phyloP scores from a whole-genome alignment of 2,113 vertebrate genomes.

The Paratilapia polleni region DNA sequence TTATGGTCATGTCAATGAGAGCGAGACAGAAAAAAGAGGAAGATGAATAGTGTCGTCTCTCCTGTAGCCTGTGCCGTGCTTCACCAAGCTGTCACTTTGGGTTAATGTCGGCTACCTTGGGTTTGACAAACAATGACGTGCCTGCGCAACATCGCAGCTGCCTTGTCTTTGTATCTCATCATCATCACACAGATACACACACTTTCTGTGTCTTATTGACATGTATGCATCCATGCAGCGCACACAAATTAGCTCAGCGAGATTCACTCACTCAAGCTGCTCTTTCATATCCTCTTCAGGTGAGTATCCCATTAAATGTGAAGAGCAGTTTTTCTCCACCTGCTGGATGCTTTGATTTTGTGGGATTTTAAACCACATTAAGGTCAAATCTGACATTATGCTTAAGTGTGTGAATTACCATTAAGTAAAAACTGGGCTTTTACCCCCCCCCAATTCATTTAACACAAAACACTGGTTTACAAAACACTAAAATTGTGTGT shows the following conservation, averaged over 20 bases:
- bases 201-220: neutral
- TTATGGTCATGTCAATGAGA: neutral
- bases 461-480: neutral
- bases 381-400: neutral
- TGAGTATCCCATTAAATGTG: neutral
- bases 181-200: conserved; percentile 13
- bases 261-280: neutral
- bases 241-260: neutral
- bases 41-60: conserved; percentile 9
- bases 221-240: neutral
- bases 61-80: neutral
- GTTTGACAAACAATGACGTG: conserved; percentile 39
- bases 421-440: neutral
- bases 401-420: neutral
- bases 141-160: conserved; percentile 27
- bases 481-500: neutral
- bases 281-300: neutral
- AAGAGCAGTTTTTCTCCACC: neutral
- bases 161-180: conserved; percentile 33
- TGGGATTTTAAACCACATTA: neutral
- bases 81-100: conserved; percentile 44
- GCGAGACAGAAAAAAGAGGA: neutral
- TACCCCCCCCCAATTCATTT: neutral
- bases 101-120: conserved; percentile 24
- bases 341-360: neutral